Conservation (phyloP, 2,797 vertebrate species). For the Halcyon leucocephala region DNA sequence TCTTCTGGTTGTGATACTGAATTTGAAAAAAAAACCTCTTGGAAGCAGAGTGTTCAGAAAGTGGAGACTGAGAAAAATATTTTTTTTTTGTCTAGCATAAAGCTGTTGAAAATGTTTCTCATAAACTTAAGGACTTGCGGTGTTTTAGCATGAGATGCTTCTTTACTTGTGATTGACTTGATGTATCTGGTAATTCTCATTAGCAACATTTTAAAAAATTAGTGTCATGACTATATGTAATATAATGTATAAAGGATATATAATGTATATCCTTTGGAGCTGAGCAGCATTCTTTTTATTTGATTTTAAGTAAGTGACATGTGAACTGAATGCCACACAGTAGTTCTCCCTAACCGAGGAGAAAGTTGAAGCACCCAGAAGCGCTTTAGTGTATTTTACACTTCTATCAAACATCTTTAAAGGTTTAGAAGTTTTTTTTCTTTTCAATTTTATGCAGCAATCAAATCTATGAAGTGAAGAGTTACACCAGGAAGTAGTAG, state of each 20-base stretch:
- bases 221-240: no score
- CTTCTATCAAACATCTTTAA: neutral
- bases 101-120: neutral
- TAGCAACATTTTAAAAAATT: neutral
- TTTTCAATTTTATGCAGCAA: neutral
- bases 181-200: neutral
- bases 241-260: no score
- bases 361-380: neutral
- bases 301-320: neutral
- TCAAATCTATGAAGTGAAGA: neutral
- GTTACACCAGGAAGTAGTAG: neutral
- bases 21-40: neutral
- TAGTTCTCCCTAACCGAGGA: neutral
- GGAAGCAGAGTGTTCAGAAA: neutral
- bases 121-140: neutral
- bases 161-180: neutral
- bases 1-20: neutral
- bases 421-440: neutral
- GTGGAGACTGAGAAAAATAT: neutral
- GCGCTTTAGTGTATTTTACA: accelerated
- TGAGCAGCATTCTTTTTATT: neutral
- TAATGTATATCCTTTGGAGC: neutral
- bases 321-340: neutral
- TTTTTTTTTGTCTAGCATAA: neutral
- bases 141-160: neutral